Evolutionary conservation across 2,888 invertebrate genomes (phyloP).

Genomic region (Xestia ashworthii): DNA sequence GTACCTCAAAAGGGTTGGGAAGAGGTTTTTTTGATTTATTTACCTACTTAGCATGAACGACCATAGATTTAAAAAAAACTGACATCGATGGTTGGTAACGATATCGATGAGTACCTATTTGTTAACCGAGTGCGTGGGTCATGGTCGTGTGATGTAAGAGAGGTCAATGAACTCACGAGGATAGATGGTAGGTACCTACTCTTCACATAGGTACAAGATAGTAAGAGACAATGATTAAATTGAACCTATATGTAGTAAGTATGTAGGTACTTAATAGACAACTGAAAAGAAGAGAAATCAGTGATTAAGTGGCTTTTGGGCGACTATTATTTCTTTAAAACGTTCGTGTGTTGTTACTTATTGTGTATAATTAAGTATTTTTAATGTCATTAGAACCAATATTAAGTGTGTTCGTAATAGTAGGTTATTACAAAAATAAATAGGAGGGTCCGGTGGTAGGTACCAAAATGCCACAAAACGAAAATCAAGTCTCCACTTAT

Average conservation of each 20-base stretch:
- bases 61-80: not conserved
- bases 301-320: not conserved
- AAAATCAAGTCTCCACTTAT: not conserved
- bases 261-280: too few species aligned
- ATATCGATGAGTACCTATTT: not conserved
- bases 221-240: not conserved
- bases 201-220: too few species aligned
- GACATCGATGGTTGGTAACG: not conserved
- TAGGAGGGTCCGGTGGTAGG: not conserved
- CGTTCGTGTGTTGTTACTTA: not conserved
- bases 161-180: conserved; percentile 24
- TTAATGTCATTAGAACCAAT: not conserved
- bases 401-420: not conserved
- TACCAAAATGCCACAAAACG: not conserved
- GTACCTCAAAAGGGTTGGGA: too few species aligned
- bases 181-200: not conserved
- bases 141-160: conserved; percentile 17
- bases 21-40: too few species aligned
- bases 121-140: not conserved
- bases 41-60: not conserved
- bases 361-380: not conserved
- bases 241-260: not conserved
- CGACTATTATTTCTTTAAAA: not conserved
- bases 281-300: not conserved
- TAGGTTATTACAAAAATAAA: not conserved